Conservation (phyloP, 2,113 vertebrate species). For the Bubo scandiacus region DNA sequence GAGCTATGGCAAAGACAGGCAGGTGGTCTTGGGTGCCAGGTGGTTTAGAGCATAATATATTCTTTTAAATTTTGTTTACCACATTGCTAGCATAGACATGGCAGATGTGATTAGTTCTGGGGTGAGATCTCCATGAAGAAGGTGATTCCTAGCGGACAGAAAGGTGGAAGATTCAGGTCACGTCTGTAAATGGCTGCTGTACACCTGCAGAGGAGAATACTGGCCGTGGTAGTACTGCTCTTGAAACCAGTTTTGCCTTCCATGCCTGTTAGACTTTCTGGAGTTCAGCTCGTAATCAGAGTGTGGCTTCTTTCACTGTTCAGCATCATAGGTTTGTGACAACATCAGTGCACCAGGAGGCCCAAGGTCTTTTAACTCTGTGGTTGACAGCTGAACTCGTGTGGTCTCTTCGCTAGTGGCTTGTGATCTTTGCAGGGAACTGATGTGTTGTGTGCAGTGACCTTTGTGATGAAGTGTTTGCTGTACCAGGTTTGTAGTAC, state of each 20-base stretch:
- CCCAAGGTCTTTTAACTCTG: neutral
- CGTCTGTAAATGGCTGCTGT: neutral
- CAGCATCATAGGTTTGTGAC: neutral
- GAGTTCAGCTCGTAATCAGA: neutral
- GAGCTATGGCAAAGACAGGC: neutral
- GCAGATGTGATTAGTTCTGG: neutral
- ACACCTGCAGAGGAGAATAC: neutral
- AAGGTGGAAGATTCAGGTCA: neutral
- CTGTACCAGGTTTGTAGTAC: neutral
- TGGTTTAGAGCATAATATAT: neutral
- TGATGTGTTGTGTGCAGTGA: fast-evolving
- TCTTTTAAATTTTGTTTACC: neutral
- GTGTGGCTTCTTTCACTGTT: neutral
- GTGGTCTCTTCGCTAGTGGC: neutral
- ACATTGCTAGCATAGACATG: neutral
- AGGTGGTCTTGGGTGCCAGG: neutral
- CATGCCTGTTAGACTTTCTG: neutral
- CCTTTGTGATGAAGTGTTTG: neutral
- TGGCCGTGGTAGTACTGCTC: fast-evolving
- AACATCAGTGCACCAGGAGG: neutral
- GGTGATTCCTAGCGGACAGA: neutral
- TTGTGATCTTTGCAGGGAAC: neutral
- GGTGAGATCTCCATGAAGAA: neutral
- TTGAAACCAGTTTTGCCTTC: neutral
- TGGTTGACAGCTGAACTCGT: fast-evolving